A percentile compares a stretch with the other conserved stretches of the same genome.
phyloP scores from a whole-genome alignment of 2,888 invertebrate genomes.

The Fragum whitleyi region DNA sequence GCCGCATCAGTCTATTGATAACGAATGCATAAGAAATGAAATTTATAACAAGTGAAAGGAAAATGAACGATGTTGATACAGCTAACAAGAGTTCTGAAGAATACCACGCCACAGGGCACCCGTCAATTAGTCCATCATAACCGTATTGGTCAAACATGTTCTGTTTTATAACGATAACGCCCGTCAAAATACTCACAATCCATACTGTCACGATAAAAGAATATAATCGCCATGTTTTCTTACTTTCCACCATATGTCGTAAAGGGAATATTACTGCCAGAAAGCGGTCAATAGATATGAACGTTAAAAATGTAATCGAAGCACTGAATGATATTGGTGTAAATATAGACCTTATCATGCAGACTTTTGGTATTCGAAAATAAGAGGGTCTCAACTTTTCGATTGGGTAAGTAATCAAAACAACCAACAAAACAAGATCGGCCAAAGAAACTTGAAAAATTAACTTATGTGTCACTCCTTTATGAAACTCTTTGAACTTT shows the following conservation, averaged over 20 bases:
- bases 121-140: background rate
- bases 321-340: background rate
- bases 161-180: conserved; percentile 1
- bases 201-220: conserved; percentile 2
- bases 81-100: background rate
- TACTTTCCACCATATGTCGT: background rate
- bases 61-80: background rate
- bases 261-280: background rate
- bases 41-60: background rate
- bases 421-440: conserved; percentile 2
- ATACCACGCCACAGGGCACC: background rate
- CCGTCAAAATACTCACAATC: background rate
- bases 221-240: background rate
- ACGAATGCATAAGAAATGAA: background rate
- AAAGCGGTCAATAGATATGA: background rate
- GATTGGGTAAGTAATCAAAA: background rate
- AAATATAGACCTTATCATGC: conserved; percentile 1
- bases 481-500: background rate
- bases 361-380: background rate
- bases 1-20: background rate
- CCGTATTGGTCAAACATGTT: conserved; percentile 1
- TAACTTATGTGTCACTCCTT: background rate
- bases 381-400: background rate
- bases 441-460: background rate
- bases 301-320: background rate